Percentiles rank a stretch among this genome's conserved stretches.
These are phyloP conservation scores for Megathymus violae DNA, from an alignment of 1,140 invertebrate genomes.

Conservation along the genomic window DNA sequence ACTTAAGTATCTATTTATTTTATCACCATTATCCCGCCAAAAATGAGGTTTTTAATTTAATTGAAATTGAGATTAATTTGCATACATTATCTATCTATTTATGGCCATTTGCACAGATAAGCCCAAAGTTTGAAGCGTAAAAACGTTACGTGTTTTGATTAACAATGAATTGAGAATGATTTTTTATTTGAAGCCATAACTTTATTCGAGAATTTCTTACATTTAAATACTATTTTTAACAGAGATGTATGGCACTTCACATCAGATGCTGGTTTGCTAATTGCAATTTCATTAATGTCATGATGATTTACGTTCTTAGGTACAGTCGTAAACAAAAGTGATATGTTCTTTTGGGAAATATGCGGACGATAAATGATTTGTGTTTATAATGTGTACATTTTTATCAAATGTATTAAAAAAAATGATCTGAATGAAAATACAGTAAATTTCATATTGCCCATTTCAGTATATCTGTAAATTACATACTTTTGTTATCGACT, in stretches of 20 bases:
- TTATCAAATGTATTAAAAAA: too few species aligned
- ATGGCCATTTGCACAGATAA: slow-evolving; percentile 22
- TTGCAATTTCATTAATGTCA: slow-evolving; percentile 61
- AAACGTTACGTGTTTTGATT: slow-evolving; percentile 17
- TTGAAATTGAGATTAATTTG: too few species aligned
- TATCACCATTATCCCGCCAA: neutral
- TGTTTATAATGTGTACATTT: too few species aligned
- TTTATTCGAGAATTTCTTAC: slow-evolving; percentile 71
- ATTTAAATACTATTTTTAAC: slow-evolving; percentile 55
- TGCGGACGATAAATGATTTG: too few species aligned
- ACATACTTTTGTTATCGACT: slow-evolving; percentile 38
- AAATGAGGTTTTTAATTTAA: too few species aligned
- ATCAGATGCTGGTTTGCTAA: slow-evolving; percentile 66
- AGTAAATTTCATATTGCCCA: slow-evolving; percentile 9
- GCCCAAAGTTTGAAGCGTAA: slow-evolving; percentile 7
- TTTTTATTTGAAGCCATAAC: slow-evolving; percentile 38
- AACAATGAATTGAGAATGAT: slow-evolving; percentile 29
- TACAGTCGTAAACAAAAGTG: slow-evolving; percentile 50
- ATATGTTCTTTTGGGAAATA: too few species aligned
- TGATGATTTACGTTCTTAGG: slow-evolving; percentile 53
- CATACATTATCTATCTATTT: neutral
- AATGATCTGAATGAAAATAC: too few species aligned
- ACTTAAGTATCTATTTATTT: slow-evolving; percentile 1
- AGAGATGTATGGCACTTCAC: slow-evolving; percentile 75
- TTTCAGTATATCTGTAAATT: slow-evolving; percentile 25